These are phyloP conservation scores for Prionace glauca DNA, from an alignment of 2,797 vertebrate species.

Conservation along the genomic window DNA sequence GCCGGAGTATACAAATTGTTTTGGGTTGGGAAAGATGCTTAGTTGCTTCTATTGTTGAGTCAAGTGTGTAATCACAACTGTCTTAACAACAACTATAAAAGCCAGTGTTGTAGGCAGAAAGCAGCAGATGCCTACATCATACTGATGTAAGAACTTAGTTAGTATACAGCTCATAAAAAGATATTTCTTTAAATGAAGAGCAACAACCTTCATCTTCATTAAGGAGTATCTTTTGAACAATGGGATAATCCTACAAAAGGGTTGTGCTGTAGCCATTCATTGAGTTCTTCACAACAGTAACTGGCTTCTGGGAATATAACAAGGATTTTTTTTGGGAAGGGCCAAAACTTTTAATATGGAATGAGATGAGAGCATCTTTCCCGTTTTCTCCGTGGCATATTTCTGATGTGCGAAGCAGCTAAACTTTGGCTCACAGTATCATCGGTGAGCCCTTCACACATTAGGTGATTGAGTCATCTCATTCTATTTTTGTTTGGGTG, in stretches of 20 bases:
- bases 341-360: conserved; percentile 58
- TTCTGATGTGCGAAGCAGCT: conserved; percentile 42
- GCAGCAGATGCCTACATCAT: conserved; percentile 27
- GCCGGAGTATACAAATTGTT: conserved; percentile 33
- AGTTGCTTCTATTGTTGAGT: conserved; percentile 10
- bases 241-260: conserved; percentile 12
- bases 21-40: conserved; percentile 35
- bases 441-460: conserved; percentile 44
- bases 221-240: neutral
- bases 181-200: neutral
- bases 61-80: neutral
- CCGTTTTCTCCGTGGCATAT: conserved; percentile 48
- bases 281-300: neutral
- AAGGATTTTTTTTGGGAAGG: conserved; percentile 39
- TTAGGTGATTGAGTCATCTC: conserved; percentile 58
- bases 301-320: conserved; percentile 10
- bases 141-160: conserved; percentile 9
- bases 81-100: conserved; percentile 23
- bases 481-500: conserved; percentile 57
- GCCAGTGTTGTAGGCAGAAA: conserved; percentile 19
- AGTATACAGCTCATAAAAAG: neutral
- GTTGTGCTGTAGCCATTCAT: conserved; percentile 29
- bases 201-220: neutral
- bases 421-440: conserved; percentile 49
- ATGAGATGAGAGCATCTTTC: conserved; percentile 90